Conservation (phyloP, 2,113 vertebrate species). For the Eidolon helvum region DNA sequence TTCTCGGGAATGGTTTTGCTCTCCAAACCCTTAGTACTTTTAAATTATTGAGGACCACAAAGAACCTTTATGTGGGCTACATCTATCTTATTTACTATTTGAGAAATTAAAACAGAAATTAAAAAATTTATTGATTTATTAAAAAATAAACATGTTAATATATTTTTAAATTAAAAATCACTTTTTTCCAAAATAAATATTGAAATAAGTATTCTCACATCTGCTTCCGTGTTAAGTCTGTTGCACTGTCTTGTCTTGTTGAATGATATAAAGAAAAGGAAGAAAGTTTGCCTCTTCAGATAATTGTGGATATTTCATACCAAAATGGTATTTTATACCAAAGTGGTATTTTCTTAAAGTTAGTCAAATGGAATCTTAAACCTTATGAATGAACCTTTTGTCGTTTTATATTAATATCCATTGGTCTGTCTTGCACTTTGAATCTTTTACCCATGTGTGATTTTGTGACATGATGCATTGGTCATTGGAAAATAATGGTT, state of each 20-base stretch:
- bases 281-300: neutral
- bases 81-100: neutral
- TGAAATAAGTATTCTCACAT: neutral
- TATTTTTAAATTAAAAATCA: conserved; percentile 19
- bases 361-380: neutral
- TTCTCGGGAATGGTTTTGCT: neutral
- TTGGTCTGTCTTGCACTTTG: neutral
- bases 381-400: neutral
- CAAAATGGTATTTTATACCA: neutral
- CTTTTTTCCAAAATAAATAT: neutral
- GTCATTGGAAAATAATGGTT: conserved; percentile 27
- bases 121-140: neutral
- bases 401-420: neutral
- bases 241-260: neutral
- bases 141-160: neutral
- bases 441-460: neutral
- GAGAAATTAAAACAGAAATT: neutral
- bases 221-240: neutral
- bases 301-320: neutral
- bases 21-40: neutral
- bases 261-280: neutral
- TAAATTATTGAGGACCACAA: neutral
- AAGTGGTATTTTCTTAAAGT: neutral
- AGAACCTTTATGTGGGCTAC: neutral
- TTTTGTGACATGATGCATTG: conserved; percentile 37